These are phyloP conservation scores for Rotaria sp. DNA, from an alignment of 2,888 invertebrate genomes.

Conservation along the genomic window DNA sequence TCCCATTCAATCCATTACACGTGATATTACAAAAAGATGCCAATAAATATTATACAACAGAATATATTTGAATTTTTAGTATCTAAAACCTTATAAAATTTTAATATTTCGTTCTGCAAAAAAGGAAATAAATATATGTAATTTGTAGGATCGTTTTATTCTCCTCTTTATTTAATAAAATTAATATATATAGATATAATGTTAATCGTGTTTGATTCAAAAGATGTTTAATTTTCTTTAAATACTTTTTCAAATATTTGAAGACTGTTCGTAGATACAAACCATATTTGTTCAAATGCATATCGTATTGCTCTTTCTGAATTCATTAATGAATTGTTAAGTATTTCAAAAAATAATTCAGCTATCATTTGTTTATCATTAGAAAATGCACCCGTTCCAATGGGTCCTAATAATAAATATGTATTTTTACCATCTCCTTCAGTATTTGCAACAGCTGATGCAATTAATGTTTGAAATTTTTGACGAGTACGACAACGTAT, in stretches of 20 bases:
- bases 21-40: slow-evolving; percentile 25
- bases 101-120: neutral
- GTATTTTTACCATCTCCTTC: neutral
- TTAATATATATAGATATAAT: neutral
- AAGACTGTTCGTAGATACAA: neutral
- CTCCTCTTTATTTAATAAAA: neutral
- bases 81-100: neutral
- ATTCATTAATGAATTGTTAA: neutral
- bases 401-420: slow-evolving; percentile 13
- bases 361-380: neutral
- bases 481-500: neutral
- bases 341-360: neutral
- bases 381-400: neutral
- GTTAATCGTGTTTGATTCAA: too few relatives aligned
- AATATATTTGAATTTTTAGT: neutral
- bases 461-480: neutral
- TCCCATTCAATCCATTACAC: slow-evolving; percentile 7
- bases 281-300: neutral
- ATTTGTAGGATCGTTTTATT: neutral
- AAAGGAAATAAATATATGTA: neutral
- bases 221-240: neutral
- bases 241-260: neutral
- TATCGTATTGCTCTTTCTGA: neutral
- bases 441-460: neutral
- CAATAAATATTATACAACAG: slow-evolving; percentile 19